phyloP scores from a whole-genome alignment of 2,797 vertebrate species.

The Microctenopoma stevenorrisi region DNA sequence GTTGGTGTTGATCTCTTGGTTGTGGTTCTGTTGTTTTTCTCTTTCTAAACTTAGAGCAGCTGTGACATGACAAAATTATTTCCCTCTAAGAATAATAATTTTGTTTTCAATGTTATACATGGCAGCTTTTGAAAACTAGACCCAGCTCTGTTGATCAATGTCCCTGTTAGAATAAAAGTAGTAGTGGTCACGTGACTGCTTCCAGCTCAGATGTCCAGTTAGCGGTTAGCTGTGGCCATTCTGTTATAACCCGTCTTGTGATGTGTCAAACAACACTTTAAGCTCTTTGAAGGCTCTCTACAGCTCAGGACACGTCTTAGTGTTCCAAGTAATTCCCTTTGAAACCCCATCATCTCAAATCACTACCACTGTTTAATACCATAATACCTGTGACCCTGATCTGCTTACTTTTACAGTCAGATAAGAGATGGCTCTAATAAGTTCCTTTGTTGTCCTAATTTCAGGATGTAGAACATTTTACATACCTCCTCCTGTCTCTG shows the following conservation, averaged over 20 bases:
- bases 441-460: not conserved
- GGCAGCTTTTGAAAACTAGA: too few species aligned
- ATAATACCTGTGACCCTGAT: constrained; percentile 8
- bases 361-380: constrained; percentile 16
- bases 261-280: constrained; percentile 10
- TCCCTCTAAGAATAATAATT: too few species aligned
- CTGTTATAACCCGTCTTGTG: constrained; percentile 10
- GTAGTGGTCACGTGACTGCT: not conserved
- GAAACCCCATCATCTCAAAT: constrained; percentile 34
- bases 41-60: too few species aligned
- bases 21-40: too few species aligned
- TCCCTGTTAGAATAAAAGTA: not conserved
- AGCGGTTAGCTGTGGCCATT: not conserved
- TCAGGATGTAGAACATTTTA: not conserved
- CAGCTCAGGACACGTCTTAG: constrained; percentile 14
- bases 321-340: constrained; percentile 32
- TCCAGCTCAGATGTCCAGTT: not conserved
- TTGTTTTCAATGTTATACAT: too few species aligned
- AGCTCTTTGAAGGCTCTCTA: constrained; percentile 19
- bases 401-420: not conserved
- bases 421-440: not conserved
- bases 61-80: too few species aligned
- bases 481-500: not conserved
- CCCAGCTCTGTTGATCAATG: not conserved
- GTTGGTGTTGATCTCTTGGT: too few species aligned